Conservation (phyloP, 2,888 invertebrate genomes). For the Aleiodes testaceus region DNA sequence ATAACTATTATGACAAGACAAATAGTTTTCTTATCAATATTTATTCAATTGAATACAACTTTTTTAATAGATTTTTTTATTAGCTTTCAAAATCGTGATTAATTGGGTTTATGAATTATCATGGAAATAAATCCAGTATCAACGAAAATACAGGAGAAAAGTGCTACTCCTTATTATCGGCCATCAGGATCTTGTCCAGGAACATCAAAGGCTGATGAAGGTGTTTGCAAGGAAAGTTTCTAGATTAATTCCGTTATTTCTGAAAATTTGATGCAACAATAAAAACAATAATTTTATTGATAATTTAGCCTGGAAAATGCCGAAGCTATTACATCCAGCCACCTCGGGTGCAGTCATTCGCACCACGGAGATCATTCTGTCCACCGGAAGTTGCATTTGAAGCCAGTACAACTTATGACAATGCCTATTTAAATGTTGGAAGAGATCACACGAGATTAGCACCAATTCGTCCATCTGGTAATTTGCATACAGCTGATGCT, state of each 20-base stretch:
- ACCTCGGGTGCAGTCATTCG: constrained; percentile 61
- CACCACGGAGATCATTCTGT: constrained; percentile 59
- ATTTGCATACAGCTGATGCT: constrained; percentile 54
- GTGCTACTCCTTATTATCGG: constrained; percentile 4
- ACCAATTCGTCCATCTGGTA: constrained; percentile 59
- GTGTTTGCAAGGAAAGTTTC: constrained; percentile 6
- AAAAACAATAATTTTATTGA: no score
- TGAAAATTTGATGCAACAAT: no score
- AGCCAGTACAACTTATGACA: constrained; percentile 63
- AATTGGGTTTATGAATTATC: not conserved
- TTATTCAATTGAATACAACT: constrained; percentile 2
- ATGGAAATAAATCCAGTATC: not conserved
- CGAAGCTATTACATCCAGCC: constrained; percentile 66
- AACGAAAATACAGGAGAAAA: constrained; percentile 3
- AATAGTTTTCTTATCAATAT: not conserved
- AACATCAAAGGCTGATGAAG: constrained; percentile 43
- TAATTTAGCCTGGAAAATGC: constrained; percentile 50
- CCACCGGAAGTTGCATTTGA: constrained; percentile 62
- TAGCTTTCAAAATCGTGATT: not conserved
- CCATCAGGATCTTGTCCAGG: constrained; percentile 50
- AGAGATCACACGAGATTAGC: constrained; percentile 49
- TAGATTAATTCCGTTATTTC: no score
- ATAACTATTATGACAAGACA: not conserved
- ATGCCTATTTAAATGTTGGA: constrained; percentile 60
- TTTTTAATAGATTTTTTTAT: not conserved